Evolutionary conservation across 2,888 invertebrate species (phyloP).

Genomic region (Leptopilina myrica): DNA sequence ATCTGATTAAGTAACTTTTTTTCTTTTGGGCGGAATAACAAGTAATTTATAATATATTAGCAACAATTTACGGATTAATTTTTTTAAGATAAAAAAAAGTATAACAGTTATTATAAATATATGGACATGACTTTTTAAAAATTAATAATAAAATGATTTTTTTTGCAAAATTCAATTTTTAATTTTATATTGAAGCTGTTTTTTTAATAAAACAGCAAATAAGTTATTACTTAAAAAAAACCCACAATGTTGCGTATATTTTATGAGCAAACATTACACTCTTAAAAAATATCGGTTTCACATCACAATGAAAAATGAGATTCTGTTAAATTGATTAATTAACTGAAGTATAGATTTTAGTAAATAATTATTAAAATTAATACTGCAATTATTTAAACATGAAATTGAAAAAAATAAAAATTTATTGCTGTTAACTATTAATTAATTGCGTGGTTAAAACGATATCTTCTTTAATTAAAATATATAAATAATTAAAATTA

Average conservation of each 20-base stretch:
- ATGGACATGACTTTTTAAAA: background rate
- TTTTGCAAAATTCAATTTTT: no score
- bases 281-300: slow-evolving; percentile 5
- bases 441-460: background rate
- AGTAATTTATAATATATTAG: background rate
- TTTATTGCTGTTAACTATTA: no score
- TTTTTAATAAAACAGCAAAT: background rate
- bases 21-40: background rate
- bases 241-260: background rate
- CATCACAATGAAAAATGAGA: background rate
- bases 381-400: no score
- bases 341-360: no score
- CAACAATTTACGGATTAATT: background rate
- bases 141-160: background rate
- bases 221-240: background rate
- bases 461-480: background rate
- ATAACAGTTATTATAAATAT: background rate
- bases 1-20: slow-evolving; percentile 3
- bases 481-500: background rate
- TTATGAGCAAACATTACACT: slow-evolving; percentile 1
- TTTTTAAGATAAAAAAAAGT: background rate
- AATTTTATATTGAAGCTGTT: no score
- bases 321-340: background rate
- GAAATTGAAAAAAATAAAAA: no score
- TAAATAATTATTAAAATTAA: no score